These are phyloP conservation scores for Siniperca obscura DNA, from an alignment of 2,797 vertebrate species.

Conservation along the genomic window DNA sequence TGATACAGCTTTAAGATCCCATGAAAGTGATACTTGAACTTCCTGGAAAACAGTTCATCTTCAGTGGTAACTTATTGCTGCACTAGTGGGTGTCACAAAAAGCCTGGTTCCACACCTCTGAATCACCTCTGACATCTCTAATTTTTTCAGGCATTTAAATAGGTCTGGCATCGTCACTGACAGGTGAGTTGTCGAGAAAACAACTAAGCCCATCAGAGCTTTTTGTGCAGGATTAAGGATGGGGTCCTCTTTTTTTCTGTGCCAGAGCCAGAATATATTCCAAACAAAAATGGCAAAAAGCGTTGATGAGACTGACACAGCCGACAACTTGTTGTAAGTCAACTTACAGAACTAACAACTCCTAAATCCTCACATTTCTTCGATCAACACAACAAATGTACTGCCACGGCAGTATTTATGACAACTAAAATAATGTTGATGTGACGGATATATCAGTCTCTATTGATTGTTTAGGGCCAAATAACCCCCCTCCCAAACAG, in stretches of 20 bases:
- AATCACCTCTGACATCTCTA: neutral
- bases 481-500: neutral
- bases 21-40: neutral
- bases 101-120: neutral
- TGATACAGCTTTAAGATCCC: neutral
- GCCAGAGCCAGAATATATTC: neutral
- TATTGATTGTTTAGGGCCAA: neutral
- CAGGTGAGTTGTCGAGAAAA: neutral
- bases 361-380: rapidly evolving
- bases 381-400: neutral
- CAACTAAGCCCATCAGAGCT: neutral
- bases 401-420: neutral
- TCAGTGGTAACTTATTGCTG: neutral
- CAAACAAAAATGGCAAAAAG: neutral
- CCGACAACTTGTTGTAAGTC: neutral
- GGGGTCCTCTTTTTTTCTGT: neutral
- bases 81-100: neutral
- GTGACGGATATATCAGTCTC: neutral
- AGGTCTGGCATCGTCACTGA: neutral
- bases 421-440: neutral
- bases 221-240: neutral
- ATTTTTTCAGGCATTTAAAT: neutral
- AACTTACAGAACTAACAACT: neutral
- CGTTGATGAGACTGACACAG: neutral
- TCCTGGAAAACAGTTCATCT: neutral